phyloP scores from a whole-genome alignment of 2,888 invertebrate species.

The Icerya purchasi region DNA sequence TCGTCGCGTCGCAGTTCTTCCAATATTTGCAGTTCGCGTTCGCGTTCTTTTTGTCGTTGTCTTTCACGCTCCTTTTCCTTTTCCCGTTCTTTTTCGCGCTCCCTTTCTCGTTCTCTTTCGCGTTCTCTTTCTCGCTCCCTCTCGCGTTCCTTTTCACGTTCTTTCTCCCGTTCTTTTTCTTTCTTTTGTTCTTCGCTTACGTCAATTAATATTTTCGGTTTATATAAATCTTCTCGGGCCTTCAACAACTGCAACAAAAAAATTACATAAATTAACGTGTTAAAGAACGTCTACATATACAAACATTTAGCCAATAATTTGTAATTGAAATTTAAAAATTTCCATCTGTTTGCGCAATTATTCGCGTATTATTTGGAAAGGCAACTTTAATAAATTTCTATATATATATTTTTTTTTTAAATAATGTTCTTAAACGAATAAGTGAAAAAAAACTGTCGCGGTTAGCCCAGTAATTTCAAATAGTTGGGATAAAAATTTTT shows the following conservation, averaged over 20 bases:
- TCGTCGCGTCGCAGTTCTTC: constrained; percentile 9
- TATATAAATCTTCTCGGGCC: constrained; percentile 61
- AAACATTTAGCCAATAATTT: no score
- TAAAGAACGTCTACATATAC: no score
- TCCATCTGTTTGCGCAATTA: no score
- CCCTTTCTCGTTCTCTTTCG: constrained; percentile 35
- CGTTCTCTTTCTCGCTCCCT: constrained; percentile 29
- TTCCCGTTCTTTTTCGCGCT: constrained; percentile 38
- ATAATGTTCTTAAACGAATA: no score
- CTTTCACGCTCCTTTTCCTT: constrained; percentile 26
- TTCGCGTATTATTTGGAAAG: no score
- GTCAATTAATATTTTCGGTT: constrained; percentile 54
- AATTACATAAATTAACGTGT: no score
- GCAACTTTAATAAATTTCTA: no score
- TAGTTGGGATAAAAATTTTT: no score
- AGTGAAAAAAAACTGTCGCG: no score
- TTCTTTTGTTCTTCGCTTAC: constrained; percentile 27
- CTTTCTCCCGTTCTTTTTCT: constrained; percentile 23
- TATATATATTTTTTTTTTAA: no score
- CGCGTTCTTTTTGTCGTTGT: constrained; percentile 19
- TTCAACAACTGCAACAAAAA: constrained; percentile 33
- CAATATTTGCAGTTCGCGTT: constrained; percentile 12
- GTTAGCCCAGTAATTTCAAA: no score
- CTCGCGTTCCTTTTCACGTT: constrained; percentile 22
- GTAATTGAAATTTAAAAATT: no score